Evolutionary conservation across 2,113 vertebrate species (phyloP).

Genomic region (Alligator mississippiensis): DNA sequence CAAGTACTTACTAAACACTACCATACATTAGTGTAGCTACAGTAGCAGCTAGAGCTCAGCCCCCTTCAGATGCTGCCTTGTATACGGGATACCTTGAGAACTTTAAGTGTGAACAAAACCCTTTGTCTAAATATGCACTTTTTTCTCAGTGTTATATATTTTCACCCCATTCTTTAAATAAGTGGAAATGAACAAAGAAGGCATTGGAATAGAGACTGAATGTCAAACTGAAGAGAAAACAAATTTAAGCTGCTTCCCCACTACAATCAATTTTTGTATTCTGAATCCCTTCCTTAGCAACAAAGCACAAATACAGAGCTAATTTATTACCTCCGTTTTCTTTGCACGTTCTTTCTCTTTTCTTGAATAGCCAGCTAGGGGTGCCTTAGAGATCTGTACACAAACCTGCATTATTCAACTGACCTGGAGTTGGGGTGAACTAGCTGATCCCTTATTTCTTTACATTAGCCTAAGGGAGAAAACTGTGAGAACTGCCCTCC

Average conservation of each 20-base stretch:
- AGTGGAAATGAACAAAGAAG: not conserved
- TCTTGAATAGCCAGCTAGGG: not conserved
- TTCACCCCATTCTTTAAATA: not conserved
- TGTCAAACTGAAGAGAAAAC: not conserved
- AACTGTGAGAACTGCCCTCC: not conserved
- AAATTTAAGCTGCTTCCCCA: not conserved
- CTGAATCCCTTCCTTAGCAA: not conserved
- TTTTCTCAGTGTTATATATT: not conserved
- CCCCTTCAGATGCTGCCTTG: not conserved
- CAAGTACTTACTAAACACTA: not conserved
- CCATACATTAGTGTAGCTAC: not conserved
- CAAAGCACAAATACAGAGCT: not conserved
- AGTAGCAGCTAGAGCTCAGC: not conserved
- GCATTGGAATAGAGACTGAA: not conserved
- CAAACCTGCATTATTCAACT: not conserved
- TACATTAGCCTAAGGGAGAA: not conserved
- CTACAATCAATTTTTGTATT: not conserved
- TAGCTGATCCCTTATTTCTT: not conserved
- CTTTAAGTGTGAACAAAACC: not conserved
- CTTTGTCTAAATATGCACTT: constrained; percentile 11
- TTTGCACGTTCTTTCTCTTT: not conserved
- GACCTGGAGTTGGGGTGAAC: not conserved
- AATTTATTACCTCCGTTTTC: constrained; percentile 24
- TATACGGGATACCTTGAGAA: not conserved
- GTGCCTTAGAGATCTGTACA: not conserved